These are phyloP conservation scores for Zaprionus tsacasi DNA, from an alignment of 1,140 invertebrate genomes.

Conservation along the genomic window DNA sequence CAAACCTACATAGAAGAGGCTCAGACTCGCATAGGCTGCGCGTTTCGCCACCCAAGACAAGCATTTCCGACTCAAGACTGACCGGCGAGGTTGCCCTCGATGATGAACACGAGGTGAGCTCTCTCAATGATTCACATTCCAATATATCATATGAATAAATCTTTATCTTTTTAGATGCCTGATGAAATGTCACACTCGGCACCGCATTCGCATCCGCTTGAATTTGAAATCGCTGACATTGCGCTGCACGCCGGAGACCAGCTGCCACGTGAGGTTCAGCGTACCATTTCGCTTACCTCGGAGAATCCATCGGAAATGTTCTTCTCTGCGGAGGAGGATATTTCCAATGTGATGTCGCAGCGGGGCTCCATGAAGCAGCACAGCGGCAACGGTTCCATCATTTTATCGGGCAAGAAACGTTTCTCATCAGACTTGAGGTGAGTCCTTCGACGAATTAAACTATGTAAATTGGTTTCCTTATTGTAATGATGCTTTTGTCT, in stretches of 20 bases:
- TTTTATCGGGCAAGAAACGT: slow-evolving; percentile 85
- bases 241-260: slow-evolving; percentile 62
- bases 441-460: not conserved
- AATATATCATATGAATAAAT: not conserved
- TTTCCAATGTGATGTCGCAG: slow-evolving; percentile 85
- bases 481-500: not conserved
- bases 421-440: slow-evolving; percentile 85
- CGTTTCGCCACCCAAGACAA: slow-evolving; percentile 86
- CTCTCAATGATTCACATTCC: too few species aligned
- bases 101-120: slow-evolving; percentile 72
- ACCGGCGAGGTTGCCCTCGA: slow-evolving; percentile 86
- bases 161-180: slow-evolving; percentile 60
- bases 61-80: slow-evolving; percentile 92
- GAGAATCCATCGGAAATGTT: slow-evolving; percentile 96
- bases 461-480: slow-evolving; percentile 22
- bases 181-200: slow-evolving; percentile 85
- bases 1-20: slow-evolving; percentile 84
- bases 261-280: slow-evolving; percentile 87
- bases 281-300: slow-evolving; percentile 93
- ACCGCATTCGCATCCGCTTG: slow-evolving; percentile 83
- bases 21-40: slow-evolving; percentile 89
- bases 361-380: slow-evolving; percentile 78
- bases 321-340: slow-evolving; percentile 95
- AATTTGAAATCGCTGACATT: slow-evolving; percentile 81
- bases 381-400: slow-evolving; percentile 68